Conservation (phyloP, 2,888 invertebrate species). For the Drosophila greeni region DNA sequence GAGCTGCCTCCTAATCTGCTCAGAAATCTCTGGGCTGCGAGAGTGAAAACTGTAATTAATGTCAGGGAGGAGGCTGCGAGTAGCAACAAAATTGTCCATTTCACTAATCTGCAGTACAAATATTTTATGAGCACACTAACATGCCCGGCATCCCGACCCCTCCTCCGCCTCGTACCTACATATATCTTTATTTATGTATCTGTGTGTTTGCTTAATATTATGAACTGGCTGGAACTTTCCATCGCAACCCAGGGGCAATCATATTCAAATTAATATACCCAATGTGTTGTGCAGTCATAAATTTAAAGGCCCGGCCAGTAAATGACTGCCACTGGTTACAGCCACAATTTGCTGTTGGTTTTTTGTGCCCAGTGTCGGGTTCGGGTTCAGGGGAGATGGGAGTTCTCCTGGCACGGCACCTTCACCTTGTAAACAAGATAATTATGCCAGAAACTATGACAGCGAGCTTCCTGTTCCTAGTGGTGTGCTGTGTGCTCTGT, state of each 20-base stretch:
- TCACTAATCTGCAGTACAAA: slow-evolving; percentile 70
- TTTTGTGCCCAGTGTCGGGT: slow-evolving; percentile 10
- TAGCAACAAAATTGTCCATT: slow-evolving; percentile 65
- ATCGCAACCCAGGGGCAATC: slow-evolving; percentile 62
- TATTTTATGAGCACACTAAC: slow-evolving; percentile 64
- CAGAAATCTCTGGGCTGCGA: slow-evolving; percentile 35
- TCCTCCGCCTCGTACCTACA: slow-evolving; percentile 4
- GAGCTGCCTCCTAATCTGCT: slow-evolving; percentile 10
- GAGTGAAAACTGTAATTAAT: slow-evolving; percentile 72
- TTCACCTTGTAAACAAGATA: slow-evolving; percentile 76
- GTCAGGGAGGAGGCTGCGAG: slow-evolving; percentile 40
- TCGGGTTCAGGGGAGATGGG: slow-evolving; percentile 3
- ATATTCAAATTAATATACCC: slow-evolving; percentile 75
- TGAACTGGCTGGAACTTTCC: slow-evolving; percentile 58
- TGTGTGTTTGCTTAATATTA: slow-evolving; percentile 52
- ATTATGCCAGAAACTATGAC: slow-evolving; percentile 75
- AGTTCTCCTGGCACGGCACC: slow-evolving; percentile 46
- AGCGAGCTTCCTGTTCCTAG: slow-evolving; percentile 68
- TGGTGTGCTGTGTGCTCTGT: slow-evolving; percentile 18
- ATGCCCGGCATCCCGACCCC: slow-evolving; percentile 17
- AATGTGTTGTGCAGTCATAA: slow-evolving; percentile 72
- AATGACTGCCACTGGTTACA: slow-evolving; percentile 26
- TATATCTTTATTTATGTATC: slow-evolving; percentile 21
- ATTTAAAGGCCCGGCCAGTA: slow-evolving; percentile 54
- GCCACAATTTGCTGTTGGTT: slow-evolving; percentile 30